These are phyloP conservation scores for Contarinia nasturtii DNA, from an alignment of 1,140 invertebrate genomes.

Conservation along the genomic window DNA sequence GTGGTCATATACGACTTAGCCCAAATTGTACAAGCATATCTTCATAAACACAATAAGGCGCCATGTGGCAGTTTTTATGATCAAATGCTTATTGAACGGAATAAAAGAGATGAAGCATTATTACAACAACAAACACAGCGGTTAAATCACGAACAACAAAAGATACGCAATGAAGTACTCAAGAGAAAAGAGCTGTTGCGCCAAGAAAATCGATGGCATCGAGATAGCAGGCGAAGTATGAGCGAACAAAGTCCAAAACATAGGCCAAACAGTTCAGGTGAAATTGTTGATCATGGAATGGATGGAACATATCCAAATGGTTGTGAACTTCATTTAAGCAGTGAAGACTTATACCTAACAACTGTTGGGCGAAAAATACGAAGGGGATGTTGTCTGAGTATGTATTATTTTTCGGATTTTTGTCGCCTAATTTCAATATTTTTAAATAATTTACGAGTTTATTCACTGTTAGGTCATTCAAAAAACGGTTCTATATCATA, in stretches of 20 bases:
- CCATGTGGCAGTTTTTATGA: constrained; percentile 60
- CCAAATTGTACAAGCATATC: constrained; percentile 42
- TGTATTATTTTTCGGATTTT: constrained; percentile 19
- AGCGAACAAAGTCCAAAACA: constrained; percentile 14
- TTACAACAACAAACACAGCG: constrained; percentile 27
- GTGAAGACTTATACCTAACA: constrained; percentile 18
- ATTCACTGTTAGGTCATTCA: constrained; percentile 31
- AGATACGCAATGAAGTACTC: constrained; percentile 19
- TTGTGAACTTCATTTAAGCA: constrained; percentile 17
- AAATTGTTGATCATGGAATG: constrained; percentile 18
- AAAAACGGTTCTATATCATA: constrained; percentile 44
- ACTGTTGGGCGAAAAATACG: constrained; percentile 18
- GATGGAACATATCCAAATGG: constrained; percentile 15
- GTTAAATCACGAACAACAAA: constrained; percentile 23
- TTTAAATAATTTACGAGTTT: constrained; percentile 5
- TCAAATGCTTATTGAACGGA: constrained; percentile 52
- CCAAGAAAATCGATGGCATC: constrained; percentile 15
- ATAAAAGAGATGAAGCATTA: constrained; percentile 37
- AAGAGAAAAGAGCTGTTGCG: constrained; percentile 22
- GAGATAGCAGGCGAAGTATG: constrained; percentile 16
- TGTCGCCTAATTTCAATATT: constrained; percentile 10
- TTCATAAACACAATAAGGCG: constrained; percentile 53
- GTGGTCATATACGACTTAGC: constrained; percentile 61
- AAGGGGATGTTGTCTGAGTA: constrained; percentile 15
- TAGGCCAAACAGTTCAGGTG: constrained; percentile 16